phyloP scores from a whole-genome alignment of 1,140 invertebrate genomes.

The Drosophila pandora region DNA sequence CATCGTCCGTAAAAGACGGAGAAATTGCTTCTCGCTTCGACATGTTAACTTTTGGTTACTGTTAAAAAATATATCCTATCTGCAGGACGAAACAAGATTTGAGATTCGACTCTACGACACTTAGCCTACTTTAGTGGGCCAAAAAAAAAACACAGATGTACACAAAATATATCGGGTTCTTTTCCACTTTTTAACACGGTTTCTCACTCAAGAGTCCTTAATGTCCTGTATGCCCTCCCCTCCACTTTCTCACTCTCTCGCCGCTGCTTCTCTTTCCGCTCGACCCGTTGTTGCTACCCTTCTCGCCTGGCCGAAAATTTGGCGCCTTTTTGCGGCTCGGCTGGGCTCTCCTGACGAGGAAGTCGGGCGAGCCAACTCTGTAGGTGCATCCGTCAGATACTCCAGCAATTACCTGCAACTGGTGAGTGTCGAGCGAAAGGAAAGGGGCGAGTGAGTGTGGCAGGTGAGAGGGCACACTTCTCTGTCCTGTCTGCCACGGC shows the following conservation, averaged over 20 bases:
- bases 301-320: constrained; percentile 16
- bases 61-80: neutral
- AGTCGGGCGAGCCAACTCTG: neutral
- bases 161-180: neutral
- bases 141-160: neutral
- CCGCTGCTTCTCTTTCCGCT: constrained; percentile 1
- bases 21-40: constrained; percentile 73
- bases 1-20: constrained; percentile 61
- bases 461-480: constrained; percentile 12
- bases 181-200: neutral
- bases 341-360: constrained; percentile 13
- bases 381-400: constrained; percentile 29
- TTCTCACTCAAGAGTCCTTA: constrained; percentile 2
- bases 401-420: constrained; percentile 14
- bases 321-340: constrained; percentile 52
- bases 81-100: neutral
- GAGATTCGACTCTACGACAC: neutral
- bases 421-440: constrained; percentile 2
- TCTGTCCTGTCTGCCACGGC: constrained; percentile 13
- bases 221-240: neutral
- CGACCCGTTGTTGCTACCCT: constrained; percentile 13
- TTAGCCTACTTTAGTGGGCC: neutral
- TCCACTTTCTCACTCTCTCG: constrained; percentile 4
- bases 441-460: neutral
- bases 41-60: constrained; percentile 53